These are phyloP conservation scores for Daubentonia madagascariensis DNA, from an alignment of 2,113 vertebrate species.

Conservation along the genomic window DNA sequence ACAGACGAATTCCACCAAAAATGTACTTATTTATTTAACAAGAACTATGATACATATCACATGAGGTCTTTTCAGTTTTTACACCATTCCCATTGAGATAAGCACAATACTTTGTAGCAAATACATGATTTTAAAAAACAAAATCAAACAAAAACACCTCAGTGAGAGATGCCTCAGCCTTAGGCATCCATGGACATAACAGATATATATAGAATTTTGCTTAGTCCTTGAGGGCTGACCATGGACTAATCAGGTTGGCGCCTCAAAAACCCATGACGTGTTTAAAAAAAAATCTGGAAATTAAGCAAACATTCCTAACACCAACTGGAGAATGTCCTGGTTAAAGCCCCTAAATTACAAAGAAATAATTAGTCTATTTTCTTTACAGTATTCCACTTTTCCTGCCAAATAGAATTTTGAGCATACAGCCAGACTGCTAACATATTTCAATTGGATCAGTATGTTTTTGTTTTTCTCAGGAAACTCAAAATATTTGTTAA, in stretches of 20 bases:
- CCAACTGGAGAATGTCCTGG: constrained; percentile 87
- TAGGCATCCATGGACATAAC: too few relatives aligned
- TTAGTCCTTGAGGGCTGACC: constrained; percentile 85
- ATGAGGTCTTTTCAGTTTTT: constrained; percentile 94
- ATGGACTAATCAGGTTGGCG: constrained; percentile 88
- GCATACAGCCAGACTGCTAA: constrained; percentile 85
- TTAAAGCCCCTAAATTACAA: constrained; percentile 87
- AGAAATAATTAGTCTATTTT: constrained; percentile 84
- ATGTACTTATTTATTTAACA: too few relatives aligned
- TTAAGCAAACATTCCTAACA: constrained; percentile 89
- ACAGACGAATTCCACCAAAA: too few relatives aligned
- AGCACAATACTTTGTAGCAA: constrained; percentile 91
- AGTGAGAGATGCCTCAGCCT: constrained; percentile 64
- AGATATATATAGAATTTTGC: too few relatives aligned
- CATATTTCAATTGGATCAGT: constrained; percentile 85
- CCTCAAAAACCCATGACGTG: constrained; percentile 58
- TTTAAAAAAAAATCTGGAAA: constrained; percentile 83
- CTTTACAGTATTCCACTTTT: constrained; percentile 84
- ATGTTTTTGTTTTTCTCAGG: constrained; percentile 71
- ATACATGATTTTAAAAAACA: constrained; percentile 86
- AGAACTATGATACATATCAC: constrained; percentile 96
- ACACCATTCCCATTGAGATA: constrained; percentile 95
- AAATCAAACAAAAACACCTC: constrained; percentile 74
- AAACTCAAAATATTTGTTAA: constrained; percentile 88
- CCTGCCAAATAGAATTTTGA: constrained; percentile 68